phyloP scores from a whole-genome alignment of 2,797 vertebrate species.

The Threskiornis aethiopicus region DNA sequence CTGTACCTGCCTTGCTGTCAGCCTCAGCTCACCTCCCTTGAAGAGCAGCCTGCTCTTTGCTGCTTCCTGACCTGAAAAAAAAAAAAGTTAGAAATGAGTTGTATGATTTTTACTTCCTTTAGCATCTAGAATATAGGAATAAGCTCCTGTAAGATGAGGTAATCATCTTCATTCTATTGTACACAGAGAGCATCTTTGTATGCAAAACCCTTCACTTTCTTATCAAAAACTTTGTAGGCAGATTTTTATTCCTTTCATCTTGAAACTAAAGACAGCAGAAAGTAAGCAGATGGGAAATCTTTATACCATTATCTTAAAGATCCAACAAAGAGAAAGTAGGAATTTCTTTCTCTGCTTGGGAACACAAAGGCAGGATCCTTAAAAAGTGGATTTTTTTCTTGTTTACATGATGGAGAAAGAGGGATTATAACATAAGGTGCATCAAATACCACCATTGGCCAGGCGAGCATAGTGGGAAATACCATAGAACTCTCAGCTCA shows the following conservation, averaged over 20 bases:
- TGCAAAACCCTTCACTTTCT: neutral
- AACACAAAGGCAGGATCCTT: neutral
- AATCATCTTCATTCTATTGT: neutral
- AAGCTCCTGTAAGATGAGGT: neutral
- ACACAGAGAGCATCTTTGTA: neutral
- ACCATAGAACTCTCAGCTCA: neutral
- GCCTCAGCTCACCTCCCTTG: neutral
- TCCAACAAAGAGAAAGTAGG: neutral
- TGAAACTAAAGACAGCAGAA: neutral
- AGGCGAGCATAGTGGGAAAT: neutral
- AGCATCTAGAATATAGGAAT: neutral
- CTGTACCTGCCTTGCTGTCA: neutral
- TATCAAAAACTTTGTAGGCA: neutral
- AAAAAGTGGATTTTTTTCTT: neutral
- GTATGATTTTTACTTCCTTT: neutral
- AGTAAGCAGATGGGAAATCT: neutral
- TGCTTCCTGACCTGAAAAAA: neutral
- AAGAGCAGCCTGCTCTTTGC: neutral
- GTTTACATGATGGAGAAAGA: neutral
- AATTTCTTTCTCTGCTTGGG: neutral
- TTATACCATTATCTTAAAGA: neutral
- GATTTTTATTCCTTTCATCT: neutral
- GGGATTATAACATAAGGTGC: neutral
- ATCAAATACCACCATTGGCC: neutral
- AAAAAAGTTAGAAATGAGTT: neutral